Conservation (phyloP, 1,140 invertebrate species). For the Argopecten irradians region DNA sequence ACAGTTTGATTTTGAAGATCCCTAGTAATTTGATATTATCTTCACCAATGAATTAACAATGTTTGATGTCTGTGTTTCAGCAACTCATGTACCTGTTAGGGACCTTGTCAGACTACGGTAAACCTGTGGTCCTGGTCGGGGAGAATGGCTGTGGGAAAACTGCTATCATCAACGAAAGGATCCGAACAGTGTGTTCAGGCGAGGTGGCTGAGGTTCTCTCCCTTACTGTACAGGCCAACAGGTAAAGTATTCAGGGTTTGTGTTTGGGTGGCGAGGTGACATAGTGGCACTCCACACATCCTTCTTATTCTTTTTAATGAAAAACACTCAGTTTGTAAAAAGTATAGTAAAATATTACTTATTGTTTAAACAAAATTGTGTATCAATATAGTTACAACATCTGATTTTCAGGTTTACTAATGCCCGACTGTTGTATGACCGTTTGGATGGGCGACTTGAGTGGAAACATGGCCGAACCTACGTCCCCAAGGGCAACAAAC, state of each 20-base stretch:
- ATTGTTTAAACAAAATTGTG: too few species aligned
- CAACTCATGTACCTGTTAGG: conserved; percentile 70
- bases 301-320: too few species aligned
- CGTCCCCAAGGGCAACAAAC: conserved; percentile 76
- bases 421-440: conserved; percentile 71
- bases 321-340: too few species aligned
- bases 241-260: conserved; percentile 51
- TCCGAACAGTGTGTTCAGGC: conserved; percentile 76
- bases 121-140: conserved; percentile 75
- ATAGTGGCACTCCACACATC: too few species aligned
- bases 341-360: too few species aligned
- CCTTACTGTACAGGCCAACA: conserved; percentile 73
- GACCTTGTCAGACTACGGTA: conserved; percentile 72
- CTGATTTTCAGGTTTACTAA: conserved; percentile 70
- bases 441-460: conserved; percentile 73
- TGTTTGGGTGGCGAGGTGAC: too few species aligned
- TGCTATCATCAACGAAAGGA: conserved; percentile 73
- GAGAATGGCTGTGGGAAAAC: conserved; percentile 76
- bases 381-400: too few species aligned
- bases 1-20: background rate
- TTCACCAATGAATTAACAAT: background rate
- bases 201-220: conserved; percentile 76
- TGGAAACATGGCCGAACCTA: conserved; percentile 77
- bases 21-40: conserved; percentile 24
- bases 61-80: conserved; percentile 50